A percentile compares a stretch with the other conserved stretches of the same genome.
These are phyloP conservation scores for Sipha maydis DNA, from an alignment of 2,888 invertebrate species.

Conservation along the genomic window DNA sequence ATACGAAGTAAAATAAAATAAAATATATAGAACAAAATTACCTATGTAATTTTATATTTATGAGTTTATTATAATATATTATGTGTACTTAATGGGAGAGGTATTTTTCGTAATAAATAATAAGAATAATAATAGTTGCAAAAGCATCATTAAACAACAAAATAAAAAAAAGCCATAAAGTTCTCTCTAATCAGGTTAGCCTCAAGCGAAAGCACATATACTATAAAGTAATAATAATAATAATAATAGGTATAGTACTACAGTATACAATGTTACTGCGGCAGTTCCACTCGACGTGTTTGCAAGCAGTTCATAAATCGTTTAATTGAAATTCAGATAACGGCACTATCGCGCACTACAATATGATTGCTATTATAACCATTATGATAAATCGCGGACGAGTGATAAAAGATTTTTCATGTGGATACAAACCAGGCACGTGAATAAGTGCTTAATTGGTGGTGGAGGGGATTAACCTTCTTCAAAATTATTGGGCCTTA, in stretches of 20 bases:
- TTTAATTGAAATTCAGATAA: slow-evolving; percentile 53
- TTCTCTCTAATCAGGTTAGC: slow-evolving; percentile 6
- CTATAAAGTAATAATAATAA: slow-evolving; percentile 2
- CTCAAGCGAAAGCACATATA: slow-evolving; percentile 10
- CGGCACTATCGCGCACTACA: background rate
- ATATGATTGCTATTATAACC: background rate
- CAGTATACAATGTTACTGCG: background rate
- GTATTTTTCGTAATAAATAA: slow-evolving; percentile 2
- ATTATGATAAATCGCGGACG: background rate
- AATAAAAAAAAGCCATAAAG: background rate
- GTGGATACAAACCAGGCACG: background rate
- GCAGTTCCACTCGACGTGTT: slow-evolving; percentile 25
- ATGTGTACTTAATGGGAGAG: background rate
- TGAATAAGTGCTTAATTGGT: no score
- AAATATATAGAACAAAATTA: background rate
- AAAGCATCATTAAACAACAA: background rate
- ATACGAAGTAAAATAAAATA: background rate
- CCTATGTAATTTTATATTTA: background rate
- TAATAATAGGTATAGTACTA: background rate
- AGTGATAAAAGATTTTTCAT: background rate
- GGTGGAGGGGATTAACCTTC: no score
- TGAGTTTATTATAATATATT: background rate
- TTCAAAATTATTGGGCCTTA: no score
- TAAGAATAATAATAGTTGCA: background rate
- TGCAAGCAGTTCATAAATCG: slow-evolving; percentile 33